Evolutionary conservation across 2,797 vertebrate species (phyloP), one percentile per base, ranked within the genome.

Genomic region (Avahi laniger): DNA sequence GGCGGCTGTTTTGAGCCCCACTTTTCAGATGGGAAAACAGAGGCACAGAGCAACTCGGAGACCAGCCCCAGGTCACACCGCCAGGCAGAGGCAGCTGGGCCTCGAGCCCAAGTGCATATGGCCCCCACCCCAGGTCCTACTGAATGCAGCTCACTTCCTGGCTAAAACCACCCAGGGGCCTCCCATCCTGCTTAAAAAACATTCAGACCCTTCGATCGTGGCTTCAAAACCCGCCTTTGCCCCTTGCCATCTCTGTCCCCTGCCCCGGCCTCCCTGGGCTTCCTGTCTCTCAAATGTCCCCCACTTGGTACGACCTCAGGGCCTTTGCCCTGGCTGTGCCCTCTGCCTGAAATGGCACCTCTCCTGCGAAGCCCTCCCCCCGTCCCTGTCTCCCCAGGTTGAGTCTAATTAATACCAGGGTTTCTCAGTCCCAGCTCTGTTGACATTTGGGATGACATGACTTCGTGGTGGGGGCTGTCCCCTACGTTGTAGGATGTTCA

Each of bases 71-170:
- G 26, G 48, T 67, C 63, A 78, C 61, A 26, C 33, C 59, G 50
- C 30, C 17, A 50, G 52, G 24, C 67, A 43, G 7, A 46, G 43
- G 35, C 22, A 46, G 12, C 65, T n/a, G 50, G 43, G 18, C 24
- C 38, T 11, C 38, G 9, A 30, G 22, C n/a, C 33, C 28, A 9
- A 1, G 12, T 54, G 35, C 6, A 0, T 24, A 3, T 7, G 33
- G 18, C 30, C 24, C 54, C 73, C 6, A 35, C 14, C 38, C 17
- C 7, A 26, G 9, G 11, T 30, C 35, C 46, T 41, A 22, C 52
- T 2, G 41, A 41, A 43, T 24, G 15, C 18, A 26, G 15, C 48
- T 35, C 63, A 17, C 7, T 26, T 35, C n/a, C 20, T 57, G 35
- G 12, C 33, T n/a, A 9, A 95, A 46, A 33, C 20, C 33, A 72